A percentile compares a stretch with the other conserved stretches of the same genome.
Evolutionary conservation across 2,888 invertebrate species (phyloP).

Genomic region (Mylabris sibirica): DNA sequence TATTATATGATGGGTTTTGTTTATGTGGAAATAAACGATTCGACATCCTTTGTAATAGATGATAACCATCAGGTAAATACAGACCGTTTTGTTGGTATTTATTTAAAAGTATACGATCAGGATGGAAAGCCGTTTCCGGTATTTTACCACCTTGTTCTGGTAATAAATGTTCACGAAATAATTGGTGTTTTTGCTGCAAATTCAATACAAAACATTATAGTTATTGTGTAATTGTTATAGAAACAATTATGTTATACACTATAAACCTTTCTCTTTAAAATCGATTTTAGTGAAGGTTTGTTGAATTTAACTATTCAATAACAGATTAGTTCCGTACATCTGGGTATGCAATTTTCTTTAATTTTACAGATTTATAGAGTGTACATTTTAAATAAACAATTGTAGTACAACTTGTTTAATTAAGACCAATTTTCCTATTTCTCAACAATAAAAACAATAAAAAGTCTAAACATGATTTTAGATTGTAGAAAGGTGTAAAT

Average conservation of each 20-base stretch:
- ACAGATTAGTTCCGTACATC: not conserved
- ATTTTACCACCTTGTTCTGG: constrained; percentile 71
- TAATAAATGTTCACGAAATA: constrained; percentile 69
- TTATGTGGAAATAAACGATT: constrained; percentile 33
- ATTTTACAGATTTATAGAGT: not conserved
- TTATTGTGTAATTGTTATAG: constrained; percentile 17
- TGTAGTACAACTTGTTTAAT: not conserved
- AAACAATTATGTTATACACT: not conserved
- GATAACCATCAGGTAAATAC: constrained; percentile 67
- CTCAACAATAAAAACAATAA: not conserved
- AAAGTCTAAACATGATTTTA: too few relatives aligned
- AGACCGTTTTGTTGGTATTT: constrained; percentile 70
- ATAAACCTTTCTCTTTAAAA: constrained; percentile 24
- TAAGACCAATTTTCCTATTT: not conserved
- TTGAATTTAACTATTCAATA: not conserved
- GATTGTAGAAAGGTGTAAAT: too few relatives aligned
- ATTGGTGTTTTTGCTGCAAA: constrained; percentile 66
- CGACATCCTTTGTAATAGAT: constrained; percentile 61
- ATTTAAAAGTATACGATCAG: constrained; percentile 68
- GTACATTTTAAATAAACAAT: not conserved
- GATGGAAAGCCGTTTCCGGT: constrained; percentile 69
- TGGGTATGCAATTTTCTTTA: not conserved
- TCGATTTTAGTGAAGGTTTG: not conserved
- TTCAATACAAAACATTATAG: constrained; percentile 4
- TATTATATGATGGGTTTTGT: constrained; percentile 32